These are phyloP conservation scores for Cheilosia soror DNA, from an alignment of 2,888 invertebrate species.

Conservation along the genomic window DNA sequence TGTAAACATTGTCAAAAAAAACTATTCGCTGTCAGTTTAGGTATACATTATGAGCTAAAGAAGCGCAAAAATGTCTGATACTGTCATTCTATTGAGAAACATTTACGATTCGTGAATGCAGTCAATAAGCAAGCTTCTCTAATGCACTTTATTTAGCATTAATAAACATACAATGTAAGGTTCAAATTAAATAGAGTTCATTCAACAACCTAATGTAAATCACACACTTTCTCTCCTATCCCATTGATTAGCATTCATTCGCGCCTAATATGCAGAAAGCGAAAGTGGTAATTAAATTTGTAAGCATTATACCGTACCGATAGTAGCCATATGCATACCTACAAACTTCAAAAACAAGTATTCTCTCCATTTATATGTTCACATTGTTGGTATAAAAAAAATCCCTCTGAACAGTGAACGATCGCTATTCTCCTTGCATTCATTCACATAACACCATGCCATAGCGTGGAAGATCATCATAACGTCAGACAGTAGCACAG, in stretches of 20 bases:
- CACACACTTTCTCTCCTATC: slow-evolving; percentile 50
- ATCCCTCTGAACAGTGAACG: slow-evolving; percentile 6
- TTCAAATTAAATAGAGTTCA: background rate
- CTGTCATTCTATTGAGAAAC: too few species aligned
- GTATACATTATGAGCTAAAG: too few species aligned
- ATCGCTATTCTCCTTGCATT: slow-evolving; percentile 23
- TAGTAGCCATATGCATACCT: slow-evolving; percentile 16
- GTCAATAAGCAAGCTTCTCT: background rate
- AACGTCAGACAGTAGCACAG: slow-evolving; percentile 29
- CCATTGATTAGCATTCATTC: slow-evolving; percentile 52
- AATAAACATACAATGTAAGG: background rate
- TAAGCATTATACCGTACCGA: slow-evolving; percentile 14
- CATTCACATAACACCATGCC: slow-evolving; percentile 27
- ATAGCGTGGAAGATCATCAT: slow-evolving; percentile 11
- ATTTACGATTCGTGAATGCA: too few species aligned
- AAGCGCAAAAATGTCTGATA: too few species aligned
- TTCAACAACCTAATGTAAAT: background rate
- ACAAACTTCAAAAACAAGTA: slow-evolving; percentile 10
- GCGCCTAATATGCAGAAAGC: slow-evolving; percentile 31
- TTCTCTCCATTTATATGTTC: slow-evolving; percentile 11
- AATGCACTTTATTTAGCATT: background rate
- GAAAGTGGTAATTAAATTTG: slow-evolving; percentile 64
- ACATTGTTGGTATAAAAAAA: background rate
- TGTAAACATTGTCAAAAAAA: too few species aligned
- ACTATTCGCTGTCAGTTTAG: too few species aligned